Conservation (phyloP, 1,140 invertebrate species). For the Bombus waltoni region DNA sequence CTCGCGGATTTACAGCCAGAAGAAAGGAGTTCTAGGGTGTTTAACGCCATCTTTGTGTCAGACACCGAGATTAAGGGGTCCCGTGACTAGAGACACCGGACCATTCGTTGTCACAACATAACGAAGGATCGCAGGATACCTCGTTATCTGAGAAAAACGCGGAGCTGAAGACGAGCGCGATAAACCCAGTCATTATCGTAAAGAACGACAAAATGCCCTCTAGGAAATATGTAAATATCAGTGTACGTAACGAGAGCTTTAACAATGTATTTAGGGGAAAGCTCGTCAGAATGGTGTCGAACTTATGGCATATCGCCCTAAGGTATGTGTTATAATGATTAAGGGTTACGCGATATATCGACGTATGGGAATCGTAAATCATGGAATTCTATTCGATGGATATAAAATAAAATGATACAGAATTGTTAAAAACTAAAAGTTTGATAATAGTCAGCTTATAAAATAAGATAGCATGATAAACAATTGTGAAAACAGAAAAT, state of each 20-base stretch:
- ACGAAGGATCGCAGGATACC: constrained; percentile 12
- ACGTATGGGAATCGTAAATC: neutral
- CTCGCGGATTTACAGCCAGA: constrained; percentile 9
- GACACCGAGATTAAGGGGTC: constrained; percentile 21
- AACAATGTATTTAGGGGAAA: neutral
- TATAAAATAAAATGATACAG: no score
- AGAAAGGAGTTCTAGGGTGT: neutral
- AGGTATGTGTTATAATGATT: neutral
- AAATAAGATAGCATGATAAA: no score
- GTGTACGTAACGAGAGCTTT: neutral
- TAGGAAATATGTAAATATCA: constrained; percentile 25
- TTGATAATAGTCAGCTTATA: no score
- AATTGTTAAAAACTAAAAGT: no score
- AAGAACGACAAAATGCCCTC: constrained; percentile 11
- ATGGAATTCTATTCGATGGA: neutral
- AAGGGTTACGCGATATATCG: neutral
- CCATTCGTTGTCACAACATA: constrained; percentile 19
- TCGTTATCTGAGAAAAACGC: neutral
- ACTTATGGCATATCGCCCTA: neutral
- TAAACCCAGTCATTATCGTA: constrained; percentile 36
- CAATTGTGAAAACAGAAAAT: no score
- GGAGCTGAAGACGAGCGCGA: neutral
- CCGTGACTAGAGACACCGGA: neutral
- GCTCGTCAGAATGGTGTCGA: neutral
- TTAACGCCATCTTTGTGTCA: neutral